These are phyloP conservation scores for Limenitis camilla DNA, from an alignment of 2,888 invertebrate species.

Conservation along the genomic window DNA sequence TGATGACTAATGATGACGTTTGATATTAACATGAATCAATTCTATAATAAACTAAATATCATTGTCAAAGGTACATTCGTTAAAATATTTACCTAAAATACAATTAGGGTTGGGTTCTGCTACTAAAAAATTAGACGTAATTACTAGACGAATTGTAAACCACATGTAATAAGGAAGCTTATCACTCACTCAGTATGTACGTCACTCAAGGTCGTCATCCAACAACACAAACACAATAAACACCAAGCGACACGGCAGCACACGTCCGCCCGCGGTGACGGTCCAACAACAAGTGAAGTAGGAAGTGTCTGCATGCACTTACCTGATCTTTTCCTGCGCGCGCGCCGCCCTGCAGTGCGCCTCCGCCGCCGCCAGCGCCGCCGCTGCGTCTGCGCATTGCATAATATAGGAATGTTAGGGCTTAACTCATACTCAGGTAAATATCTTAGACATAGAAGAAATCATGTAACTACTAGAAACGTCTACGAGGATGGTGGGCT, in stretches of 20 bases:
- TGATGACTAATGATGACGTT: too few species aligned
- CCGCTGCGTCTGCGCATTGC: constrained; percentile 56
- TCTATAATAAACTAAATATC: too few species aligned
- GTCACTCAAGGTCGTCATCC: constrained; percentile 17
- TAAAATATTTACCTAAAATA: too few species aligned
- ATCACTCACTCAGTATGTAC: constrained; percentile 16
- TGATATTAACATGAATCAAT: too few species aligned
- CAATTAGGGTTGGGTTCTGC: too few species aligned
- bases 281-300: constrained; percentile 51
- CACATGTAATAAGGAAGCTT: constrained; percentile 6
- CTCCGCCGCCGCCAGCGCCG: constrained; percentile 35
- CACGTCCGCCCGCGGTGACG: constrained; percentile 42
- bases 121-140: not conserved
- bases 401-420: constrained; percentile 35
- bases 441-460: too few species aligned
- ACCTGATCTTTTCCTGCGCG: constrained; percentile 66
- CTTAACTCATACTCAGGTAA: not conserved
- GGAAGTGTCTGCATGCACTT: constrained; percentile 27
- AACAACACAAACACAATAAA: not conserved
- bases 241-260: not conserved
- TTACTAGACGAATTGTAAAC: too few species aligned
- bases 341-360: constrained; percentile 54
- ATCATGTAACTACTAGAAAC: too few species aligned
- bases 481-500: too few species aligned
- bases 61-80: too few species aligned